These are phyloP conservation scores for Pachymerium ferrugineum DNA, from an alignment of 2,888 invertebrate genomes.

Conservation along the genomic window DNA sequence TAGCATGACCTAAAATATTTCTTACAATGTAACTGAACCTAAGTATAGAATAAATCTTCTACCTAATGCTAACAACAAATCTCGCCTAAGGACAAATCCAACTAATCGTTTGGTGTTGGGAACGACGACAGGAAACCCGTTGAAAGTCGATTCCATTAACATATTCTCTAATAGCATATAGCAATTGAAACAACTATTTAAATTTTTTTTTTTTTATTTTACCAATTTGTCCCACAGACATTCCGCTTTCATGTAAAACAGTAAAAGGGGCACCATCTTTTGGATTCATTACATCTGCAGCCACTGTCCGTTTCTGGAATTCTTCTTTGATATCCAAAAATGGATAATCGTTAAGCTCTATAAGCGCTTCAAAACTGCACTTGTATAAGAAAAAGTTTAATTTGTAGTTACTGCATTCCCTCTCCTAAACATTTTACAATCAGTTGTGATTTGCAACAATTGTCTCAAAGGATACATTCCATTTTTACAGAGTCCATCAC, in stretches of 20 bases:
- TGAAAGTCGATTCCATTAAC: slow-evolving; percentile 92
- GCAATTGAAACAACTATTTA: slow-evolving; percentile 21
- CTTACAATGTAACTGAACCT: neutral
- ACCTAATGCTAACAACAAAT: slow-evolving; percentile 86
- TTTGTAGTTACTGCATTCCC: neutral
- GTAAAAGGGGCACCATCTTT: slow-evolving; percentile 71
- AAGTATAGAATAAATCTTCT: slow-evolving; percentile 35
- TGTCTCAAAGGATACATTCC: slow-evolving; percentile 58
- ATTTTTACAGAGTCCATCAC: slow-evolving; percentile 87
- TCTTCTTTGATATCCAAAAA: slow-evolving; percentile 98
- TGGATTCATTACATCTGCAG: slow-evolving; percentile 99
- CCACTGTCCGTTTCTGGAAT: slow-evolving; percentile 93
- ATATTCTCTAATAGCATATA: slow-evolving; percentile 59
- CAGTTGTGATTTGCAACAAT: neutral
- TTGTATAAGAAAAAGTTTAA: neutral
- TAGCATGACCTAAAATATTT: neutral
- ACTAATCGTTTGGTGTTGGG: slow-evolving; percentile 94
- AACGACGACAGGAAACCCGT: slow-evolving; percentile 97
- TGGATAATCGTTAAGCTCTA: slow-evolving; percentile 96
- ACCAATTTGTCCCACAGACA: slow-evolving; percentile 89
- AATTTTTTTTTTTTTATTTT: slow-evolving; percentile 36
- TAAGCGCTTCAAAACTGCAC: slow-evolving; percentile 85
- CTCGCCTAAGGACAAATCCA: slow-evolving; percentile 88
- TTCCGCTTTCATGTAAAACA: slow-evolving; percentile 92
- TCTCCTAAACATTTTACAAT: neutral